Conservation (phyloP, 2,797 vertebrate species). For the Sebastes matsubarae region DNA sequence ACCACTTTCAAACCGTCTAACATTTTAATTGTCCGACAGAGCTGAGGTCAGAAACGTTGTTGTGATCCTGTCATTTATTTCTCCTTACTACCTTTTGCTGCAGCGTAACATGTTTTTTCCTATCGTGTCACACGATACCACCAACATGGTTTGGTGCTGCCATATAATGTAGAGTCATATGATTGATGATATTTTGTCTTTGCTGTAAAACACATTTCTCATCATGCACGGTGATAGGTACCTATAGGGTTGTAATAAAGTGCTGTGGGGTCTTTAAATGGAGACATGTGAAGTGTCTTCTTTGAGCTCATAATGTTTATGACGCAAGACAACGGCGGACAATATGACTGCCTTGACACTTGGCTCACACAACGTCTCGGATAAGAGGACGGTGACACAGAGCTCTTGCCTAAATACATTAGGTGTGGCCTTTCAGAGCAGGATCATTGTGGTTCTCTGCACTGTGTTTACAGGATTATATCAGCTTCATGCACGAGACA, state of each 20-base stretch:
- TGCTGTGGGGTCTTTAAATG: slow-evolving; percentile 28
- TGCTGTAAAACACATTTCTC: slow-evolving; percentile 20
- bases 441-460: slow-evolving; percentile 53
- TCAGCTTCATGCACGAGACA: slow-evolving; percentile 42
- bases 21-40: slow-evolving; percentile 73
- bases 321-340: slow-evolving; percentile 22
- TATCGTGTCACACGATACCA: slow-evolving; percentile 1
- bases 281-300: slow-evolving; percentile 47
- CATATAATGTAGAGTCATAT: background rate
- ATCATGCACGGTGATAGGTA: background rate
- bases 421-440: slow-evolving; percentile 63
- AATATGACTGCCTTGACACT: slow-evolving; percentile 45
- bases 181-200: background rate
- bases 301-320: slow-evolving; percentile 54
- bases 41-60: slow-evolving; percentile 42
- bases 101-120: background rate
- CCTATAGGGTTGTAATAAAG: slow-evolving; percentile 26
- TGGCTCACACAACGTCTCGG: slow-evolving; percentile 40
- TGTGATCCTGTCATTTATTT: slow-evolving; percentile 23
- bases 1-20: slow-evolving; percentile 63
- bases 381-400: slow-evolving; percentile 56
- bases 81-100: slow-evolving; percentile 11
- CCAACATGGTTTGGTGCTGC: background rate
- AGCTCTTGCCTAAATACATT: slow-evolving; percentile 30
- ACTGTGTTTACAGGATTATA: slow-evolving; percentile 72